phyloP scores from a whole-genome alignment of 2,797 vertebrate species.

The Cuniculus paca region DNA sequence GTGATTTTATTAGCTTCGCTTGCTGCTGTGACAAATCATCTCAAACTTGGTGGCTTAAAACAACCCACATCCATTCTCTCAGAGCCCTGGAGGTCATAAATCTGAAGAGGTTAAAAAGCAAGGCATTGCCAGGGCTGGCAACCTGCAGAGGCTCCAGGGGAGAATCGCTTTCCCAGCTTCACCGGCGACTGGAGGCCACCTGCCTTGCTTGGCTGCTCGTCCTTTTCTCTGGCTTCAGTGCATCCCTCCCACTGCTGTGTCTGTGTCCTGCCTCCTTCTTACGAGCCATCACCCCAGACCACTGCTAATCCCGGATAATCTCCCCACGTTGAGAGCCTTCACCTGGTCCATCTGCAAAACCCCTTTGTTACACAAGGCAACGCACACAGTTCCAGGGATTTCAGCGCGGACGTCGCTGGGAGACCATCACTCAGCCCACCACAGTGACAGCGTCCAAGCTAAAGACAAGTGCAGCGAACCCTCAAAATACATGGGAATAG shows the following conservation, averaged over 20 bases:
- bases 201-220: background rate
- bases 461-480: conserved; percentile 28
- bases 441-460: conserved; percentile 35
- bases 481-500: background rate
- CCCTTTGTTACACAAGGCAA: conserved; percentile 24
- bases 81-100: conserved; percentile 4
- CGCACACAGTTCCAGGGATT: conserved; percentile 12
- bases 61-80: background rate
- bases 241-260: background rate
- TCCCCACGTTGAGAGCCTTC: conserved; percentile 17
- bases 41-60: conserved; percentile 19
- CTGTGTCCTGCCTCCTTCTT: background rate
- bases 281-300: background rate
- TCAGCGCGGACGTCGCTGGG: background rate
- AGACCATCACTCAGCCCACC: conserved; percentile 14
- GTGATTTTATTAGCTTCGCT: background rate
- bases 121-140: background rate
- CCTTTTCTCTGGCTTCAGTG: background rate
- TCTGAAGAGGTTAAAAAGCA: background rate
- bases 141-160: background rate
- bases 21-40: background rate
- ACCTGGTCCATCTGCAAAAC: conserved; percentile 51
- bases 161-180: background rate
- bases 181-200: conserved; percentile 26
- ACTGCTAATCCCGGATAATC: conserved; percentile 31